Evolutionary conservation across 2,113 vertebrate genomes (phyloP).

Genomic region (Elephas maximus): DNA sequence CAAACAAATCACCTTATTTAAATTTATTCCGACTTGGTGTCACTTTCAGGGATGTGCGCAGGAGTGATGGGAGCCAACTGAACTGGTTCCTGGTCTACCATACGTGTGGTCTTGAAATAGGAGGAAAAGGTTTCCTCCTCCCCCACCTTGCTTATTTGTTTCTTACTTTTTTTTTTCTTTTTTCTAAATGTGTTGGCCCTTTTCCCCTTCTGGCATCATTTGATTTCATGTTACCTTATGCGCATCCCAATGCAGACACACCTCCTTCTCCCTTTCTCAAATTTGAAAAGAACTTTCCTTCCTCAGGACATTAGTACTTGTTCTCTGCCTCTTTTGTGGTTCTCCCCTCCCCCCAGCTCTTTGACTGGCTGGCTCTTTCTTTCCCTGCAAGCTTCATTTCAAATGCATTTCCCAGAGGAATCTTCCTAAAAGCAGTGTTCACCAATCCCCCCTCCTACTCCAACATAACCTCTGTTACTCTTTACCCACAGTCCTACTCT

Average conservation of each 20-base stretch:
- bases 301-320: not conserved
- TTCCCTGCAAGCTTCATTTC: not conserved
- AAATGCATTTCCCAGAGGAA: not conserved
- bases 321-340: not conserved
- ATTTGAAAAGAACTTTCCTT: not conserved
- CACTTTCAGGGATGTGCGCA: not conserved
- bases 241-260: not conserved
- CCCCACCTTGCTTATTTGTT: not conserved
- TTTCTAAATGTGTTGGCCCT: fast-evolving
- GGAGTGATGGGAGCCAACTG: not conserved
- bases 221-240: not conserved
- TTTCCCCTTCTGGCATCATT: not conserved
- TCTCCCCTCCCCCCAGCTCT: not conserved
- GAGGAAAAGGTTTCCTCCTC: not conserved
- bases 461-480: too few species aligned
- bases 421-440: fast-evolving
- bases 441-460: not conserved
- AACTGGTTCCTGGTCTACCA: too few species aligned
- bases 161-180: not conserved
- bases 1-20: not conserved
- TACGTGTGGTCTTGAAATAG: not conserved
- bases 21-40: not conserved
- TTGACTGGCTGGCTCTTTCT: not conserved
- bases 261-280: not conserved
- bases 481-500: slow-evolving; percentile 66